Conservation (phyloP, 2,888 invertebrate genomes). For the Tuta absoluta region DNA sequence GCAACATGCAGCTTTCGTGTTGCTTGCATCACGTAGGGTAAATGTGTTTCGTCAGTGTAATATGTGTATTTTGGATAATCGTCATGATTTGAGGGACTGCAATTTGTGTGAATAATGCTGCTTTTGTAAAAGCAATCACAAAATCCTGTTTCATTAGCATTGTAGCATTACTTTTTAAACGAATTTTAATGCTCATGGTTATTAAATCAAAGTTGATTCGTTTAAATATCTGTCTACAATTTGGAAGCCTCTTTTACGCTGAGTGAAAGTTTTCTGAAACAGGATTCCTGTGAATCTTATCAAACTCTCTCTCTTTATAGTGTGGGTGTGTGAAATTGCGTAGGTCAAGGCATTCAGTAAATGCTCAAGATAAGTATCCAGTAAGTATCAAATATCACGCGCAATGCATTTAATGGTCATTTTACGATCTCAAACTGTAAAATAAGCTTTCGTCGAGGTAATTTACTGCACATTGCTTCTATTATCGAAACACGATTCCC, state of each 20-base stretch:
- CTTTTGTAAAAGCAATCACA: too few species aligned
- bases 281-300: conserved; percentile 12
- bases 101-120: neutral
- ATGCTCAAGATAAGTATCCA: neutral
- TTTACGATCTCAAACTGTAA: neutral
- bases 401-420: neutral
- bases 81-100: neutral
- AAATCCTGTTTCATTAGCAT: too few species aligned
- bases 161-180: too few species aligned
- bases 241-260: neutral
- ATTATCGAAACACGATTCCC: neutral
- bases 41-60: neutral
- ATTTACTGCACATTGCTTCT: neutral
- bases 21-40: conserved; percentile 7
- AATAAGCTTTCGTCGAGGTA: neutral
- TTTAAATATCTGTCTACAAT: too few species aligned
- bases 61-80: neutral
- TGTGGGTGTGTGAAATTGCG: conserved; percentile 12
- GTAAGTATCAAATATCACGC: neutral
- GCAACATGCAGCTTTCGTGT: conserved; percentile 18
- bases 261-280: conserved; percentile 8
- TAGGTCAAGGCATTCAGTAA: conserved; percentile 10
- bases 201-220: too few species aligned
- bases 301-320: conserved; percentile 10
- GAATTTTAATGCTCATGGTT: too few species aligned